Percentiles rank a stretch among this genome's conserved stretches.
Evolutionary conservation across 1,140 invertebrate genomes (phyloP).

Genomic region (Leptopilina boulardi): DNA sequence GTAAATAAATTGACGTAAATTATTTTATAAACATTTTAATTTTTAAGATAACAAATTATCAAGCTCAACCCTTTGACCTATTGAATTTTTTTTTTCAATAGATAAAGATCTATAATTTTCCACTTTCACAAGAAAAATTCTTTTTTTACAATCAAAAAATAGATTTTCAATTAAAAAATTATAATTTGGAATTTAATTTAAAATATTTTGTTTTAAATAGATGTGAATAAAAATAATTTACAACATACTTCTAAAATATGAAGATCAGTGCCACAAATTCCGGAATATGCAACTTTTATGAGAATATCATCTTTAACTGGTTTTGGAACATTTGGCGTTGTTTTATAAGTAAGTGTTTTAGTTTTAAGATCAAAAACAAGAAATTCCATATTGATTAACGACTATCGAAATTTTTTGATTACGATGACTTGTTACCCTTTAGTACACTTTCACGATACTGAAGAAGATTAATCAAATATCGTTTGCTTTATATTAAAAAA

Average conservation of each 20-base stretch:
- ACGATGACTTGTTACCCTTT: background rate
- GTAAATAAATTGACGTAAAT: no score
- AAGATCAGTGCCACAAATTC: slow-evolving; percentile 89
- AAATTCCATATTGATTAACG: slow-evolving; percentile 76
- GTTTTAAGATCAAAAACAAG: slow-evolving; percentile 77
- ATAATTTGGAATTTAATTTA: no score
- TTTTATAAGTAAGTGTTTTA: slow-evolving; percentile 73
- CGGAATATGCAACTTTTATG: slow-evolving; percentile 80
- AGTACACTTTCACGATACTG: background rate
- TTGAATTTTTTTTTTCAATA: background rate
- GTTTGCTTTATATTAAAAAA: no score
- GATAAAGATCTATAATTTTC: background rate
- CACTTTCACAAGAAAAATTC: background rate
- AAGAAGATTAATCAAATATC: background rate
- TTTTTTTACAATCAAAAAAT: no score
- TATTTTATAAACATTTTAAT: no score
- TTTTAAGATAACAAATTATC: background rate
- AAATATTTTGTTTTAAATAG: no score
- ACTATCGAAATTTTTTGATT: slow-evolving; percentile 18
- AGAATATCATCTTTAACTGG: slow-evolving; percentile 78
- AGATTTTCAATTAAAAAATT: no score
- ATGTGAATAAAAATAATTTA: no score
- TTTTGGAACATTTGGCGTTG: slow-evolving; percentile 73
- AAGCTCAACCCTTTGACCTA: background rate
- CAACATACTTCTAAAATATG: slow-evolving; percentile 82